Evolutionary conservation across 2,888 invertebrate species (phyloP), one percentile per base, ranked within the genome.

Genomic region (Ochropacha duplaris): DNA sequence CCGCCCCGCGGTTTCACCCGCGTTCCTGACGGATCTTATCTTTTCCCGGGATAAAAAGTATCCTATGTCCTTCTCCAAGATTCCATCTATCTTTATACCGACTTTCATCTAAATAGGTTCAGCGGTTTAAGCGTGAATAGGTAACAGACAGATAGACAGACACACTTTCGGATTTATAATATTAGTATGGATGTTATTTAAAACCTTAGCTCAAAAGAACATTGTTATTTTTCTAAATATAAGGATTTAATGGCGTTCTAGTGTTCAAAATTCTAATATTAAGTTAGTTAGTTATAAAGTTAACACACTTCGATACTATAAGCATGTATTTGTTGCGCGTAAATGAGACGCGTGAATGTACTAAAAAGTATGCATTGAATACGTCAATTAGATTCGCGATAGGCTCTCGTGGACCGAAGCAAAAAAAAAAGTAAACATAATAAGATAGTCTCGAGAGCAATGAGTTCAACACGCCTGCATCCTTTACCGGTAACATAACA

Each of bases 391-490:
- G 36, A 36, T 36, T 36, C n/a, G 36, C 36, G n/a, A 36, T 36
- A n/a, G 36, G 4, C 36, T 36, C 36, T 1, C n/a, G 6, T n/a
- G 36, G 36, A 36, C n/a, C n/a, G 36, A n/a, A 31, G 31, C 1
- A 2, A 31, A 31, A 28, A 34, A 36, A n/a, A 36, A 36, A n/a
- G n/a, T 36, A 36, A 31, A 24, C 5, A 24, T n/a, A 28, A 34
- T 34, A 34, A 34, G 34, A 36, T 36, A 36, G 36, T 36, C n/a
- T n/a, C 1, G n/a, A 36, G 16, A n/a, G 34, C 49, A 58, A 55
- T 58, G 55, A 58, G 57, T 55, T 55, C 55, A 55, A 44, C 49
- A 34, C 36, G 22, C 55, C 31, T 39, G 34, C 28, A 34, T 49
- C 24, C 39, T 55, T 55, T 34, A 39, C 22, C 22, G 22, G 54